Base-by-base conservation (phyloP, 1,140 invertebrate genomes). In the Lethocerus indicus region DNA sequence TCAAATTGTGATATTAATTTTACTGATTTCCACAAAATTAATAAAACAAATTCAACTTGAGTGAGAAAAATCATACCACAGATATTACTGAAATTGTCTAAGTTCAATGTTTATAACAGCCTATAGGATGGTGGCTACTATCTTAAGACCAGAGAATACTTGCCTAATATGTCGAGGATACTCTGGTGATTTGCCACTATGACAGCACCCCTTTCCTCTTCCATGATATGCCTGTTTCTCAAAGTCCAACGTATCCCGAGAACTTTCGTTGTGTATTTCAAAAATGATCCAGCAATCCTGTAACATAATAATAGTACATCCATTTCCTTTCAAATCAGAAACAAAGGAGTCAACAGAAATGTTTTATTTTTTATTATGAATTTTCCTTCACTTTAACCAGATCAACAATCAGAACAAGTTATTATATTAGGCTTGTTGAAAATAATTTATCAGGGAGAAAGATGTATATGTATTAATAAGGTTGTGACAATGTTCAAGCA, bases 161-260 rank as follows among this genome's bases (percentile, higher is more conserved):
- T 58, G 72, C 71, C 68, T 49, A 72, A 55, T 48, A 72, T 63
- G 54, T 73, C 71, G 21, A 72, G 53, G 21, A 63, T 62, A 51
- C 65, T 69, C 58, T 72, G 71, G 61, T 73, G 71, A 58, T 73
- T 73, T 5, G 64, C 64, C 2, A 70, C 62, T 16, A 72, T 56
- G 13, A 73, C 62, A 27, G 66, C 58, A 25, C 28, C 47, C 37
- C 54, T 51, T 16, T 43, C 23, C 39, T 59, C 51, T 1, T 55
- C 57, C 14, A 72, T 58, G 45, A 64, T 54, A 36, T 72, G 64
- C 18, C 56, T 55, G 41, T 65, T 65, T 50, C 63, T 55, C 23
- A 72, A 54, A 49, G 69, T 63, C 66, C 68, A 71, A 49, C 64
- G 57, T n/a, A 72, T 61, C 13, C 69, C 68, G 32, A 73, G 24